Evolutionary conservation across 2,888 invertebrate species (phyloP).

Genomic region (Arge pagana): DNA sequence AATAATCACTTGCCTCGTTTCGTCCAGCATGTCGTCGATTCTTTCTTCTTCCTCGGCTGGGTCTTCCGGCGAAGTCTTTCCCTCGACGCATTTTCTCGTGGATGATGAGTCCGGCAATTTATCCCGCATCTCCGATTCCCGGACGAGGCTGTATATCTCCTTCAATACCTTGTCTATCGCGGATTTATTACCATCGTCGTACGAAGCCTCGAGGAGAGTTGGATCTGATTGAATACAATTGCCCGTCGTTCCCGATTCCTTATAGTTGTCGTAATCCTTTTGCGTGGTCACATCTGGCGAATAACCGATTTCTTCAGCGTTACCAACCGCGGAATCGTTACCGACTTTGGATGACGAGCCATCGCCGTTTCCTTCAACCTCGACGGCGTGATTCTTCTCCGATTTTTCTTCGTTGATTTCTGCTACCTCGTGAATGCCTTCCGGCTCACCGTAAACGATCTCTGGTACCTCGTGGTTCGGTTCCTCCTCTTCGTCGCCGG

Average conservation of each 20-base stretch:
- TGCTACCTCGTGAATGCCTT: constrained; percentile 33
- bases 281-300: too few relatives aligned
- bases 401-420: constrained; percentile 17
- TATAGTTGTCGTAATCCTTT: too few relatives aligned
- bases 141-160: constrained; percentile 41
- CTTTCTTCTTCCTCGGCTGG: constrained; percentile 35
- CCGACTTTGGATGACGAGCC: background rate
- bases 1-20: constrained; percentile 43
- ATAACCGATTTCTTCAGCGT: background rate
- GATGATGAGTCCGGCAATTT: background rate
- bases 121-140: constrained; percentile 22
- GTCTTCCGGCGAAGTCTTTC: constrained; percentile 18
- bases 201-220: too few relatives aligned
- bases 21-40: constrained; percentile 44
- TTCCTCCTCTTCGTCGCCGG: constrained; percentile 41
- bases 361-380: background rate
- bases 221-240: background rate
- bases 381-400: background rate
- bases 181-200: constrained; percentile 18
- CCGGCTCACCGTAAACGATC: constrained; percentile 28
- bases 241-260: too few relatives aligned
- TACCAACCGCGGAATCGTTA: background rate
- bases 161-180: constrained; percentile 42
- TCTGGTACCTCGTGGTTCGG: constrained; percentile 41
- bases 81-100: background rate